Conservation (phyloP, 2,797 vertebrate genomes). For the Anniella stebbinsi region DNA sequence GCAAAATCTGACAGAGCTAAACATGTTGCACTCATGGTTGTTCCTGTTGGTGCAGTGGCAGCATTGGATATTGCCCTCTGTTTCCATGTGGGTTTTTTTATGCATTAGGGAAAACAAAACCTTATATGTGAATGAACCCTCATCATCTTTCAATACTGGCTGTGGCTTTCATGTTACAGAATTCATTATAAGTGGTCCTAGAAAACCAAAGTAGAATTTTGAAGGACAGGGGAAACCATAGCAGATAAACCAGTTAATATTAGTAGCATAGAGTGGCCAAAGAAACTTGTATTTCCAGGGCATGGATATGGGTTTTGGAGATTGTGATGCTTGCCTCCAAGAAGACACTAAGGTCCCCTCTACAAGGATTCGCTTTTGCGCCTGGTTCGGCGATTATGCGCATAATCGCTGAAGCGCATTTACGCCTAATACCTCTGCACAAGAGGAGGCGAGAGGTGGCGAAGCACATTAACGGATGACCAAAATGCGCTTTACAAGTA, state of each 20-base stretch:
- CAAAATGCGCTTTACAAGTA: too few species aligned
- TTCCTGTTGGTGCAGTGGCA: too few species aligned
- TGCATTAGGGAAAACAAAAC: not conserved
- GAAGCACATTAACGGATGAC: too few species aligned
- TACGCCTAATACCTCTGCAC: too few species aligned
- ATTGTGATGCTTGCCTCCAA: not conserved
- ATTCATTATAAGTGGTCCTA: not conserved
- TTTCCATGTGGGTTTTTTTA: not conserved
- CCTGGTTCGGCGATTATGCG: too few species aligned
- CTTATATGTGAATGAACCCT: not conserved
- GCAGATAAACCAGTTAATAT: not conserved
- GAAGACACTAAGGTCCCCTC: too few species aligned
- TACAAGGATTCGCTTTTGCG: too few species aligned
- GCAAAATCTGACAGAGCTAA: too few species aligned
- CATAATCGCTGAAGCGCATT: too few species aligned
- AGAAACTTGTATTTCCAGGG: not conserved
- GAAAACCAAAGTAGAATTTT: not conserved
- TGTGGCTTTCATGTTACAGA: not conserved
- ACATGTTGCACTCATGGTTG: too few species aligned
- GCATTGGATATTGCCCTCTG: too few species aligned
- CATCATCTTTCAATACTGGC: not conserved
- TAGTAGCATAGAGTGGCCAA: not conserved
- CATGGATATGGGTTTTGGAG: not conserved
- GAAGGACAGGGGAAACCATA: not conserved
- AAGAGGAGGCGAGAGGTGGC: too few species aligned